phyloP scores from a whole-genome alignment of 1,140 invertebrate species.

The Venustaconcha ellipsiformis region DNA sequence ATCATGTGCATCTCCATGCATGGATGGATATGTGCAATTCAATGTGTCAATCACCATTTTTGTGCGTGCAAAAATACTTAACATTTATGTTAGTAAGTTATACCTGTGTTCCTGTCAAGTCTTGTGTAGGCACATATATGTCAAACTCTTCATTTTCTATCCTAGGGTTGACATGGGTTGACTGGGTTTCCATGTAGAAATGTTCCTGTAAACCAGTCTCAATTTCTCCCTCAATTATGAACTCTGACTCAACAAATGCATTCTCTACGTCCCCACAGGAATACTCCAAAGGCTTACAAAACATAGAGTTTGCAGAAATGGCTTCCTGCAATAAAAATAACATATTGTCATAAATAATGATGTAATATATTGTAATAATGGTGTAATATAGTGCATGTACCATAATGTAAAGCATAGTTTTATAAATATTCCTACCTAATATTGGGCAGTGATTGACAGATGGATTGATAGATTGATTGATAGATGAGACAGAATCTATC shows the following conservation, averaged over 20 bases:
- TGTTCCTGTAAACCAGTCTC: slow-evolving; percentile 23
- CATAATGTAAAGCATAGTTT: too few relatives aligned
- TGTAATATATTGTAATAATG: too few relatives aligned
- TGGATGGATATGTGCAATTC: too few relatives aligned
- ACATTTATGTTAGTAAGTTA: neutral
- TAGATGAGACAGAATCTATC: too few relatives aligned
- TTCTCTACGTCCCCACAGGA: neutral
- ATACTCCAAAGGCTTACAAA: neutral
- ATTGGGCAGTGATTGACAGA: too few relatives aligned
- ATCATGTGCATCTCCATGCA: too few relatives aligned
- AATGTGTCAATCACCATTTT: too few relatives aligned
- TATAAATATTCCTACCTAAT: too few relatives aligned
- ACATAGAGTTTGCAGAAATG: neutral
- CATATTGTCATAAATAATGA: too few relatives aligned
- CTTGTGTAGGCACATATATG: slow-evolving; percentile 1
- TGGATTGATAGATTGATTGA: too few relatives aligned
- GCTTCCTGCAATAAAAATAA: slow-evolving; percentile 8
- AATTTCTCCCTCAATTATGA: slow-evolving; percentile 13
- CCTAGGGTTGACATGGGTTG: neutral
- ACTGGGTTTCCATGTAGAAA: slow-evolving; percentile 22
- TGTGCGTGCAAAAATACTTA: too few relatives aligned
- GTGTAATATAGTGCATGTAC: too few relatives aligned
- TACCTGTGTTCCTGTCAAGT: slow-evolving; percentile 5
- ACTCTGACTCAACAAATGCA: neutral
- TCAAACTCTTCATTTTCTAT: slow-evolving; percentile 17